phyloP scores from a whole-genome alignment of 1,140 invertebrate species.

The Drosophila mauritiana region DNA sequence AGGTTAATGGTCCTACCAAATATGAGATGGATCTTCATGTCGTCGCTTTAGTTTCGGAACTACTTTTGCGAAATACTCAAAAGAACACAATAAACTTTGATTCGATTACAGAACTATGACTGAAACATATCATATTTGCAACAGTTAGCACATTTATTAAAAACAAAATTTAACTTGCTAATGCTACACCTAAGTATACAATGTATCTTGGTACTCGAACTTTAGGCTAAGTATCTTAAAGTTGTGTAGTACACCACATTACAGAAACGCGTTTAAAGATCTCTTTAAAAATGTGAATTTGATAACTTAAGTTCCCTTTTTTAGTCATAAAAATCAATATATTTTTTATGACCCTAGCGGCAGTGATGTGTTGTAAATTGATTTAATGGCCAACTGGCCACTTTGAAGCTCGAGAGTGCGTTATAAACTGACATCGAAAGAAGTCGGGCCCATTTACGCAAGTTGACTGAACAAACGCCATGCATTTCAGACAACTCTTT shows the following conservation, averaged over 20 bases:
- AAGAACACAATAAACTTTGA: too few species aligned
- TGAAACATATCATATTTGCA: background rate
- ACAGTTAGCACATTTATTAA: background rate
- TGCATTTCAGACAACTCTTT: constrained; percentile 16
- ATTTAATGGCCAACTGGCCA: constrained; percentile 35
- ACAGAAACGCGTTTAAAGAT: background rate
- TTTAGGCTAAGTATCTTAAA: too few species aligned
- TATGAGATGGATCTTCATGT: background rate
- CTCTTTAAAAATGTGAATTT: background rate
- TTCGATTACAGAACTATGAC: background rate
- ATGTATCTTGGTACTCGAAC: too few species aligned
- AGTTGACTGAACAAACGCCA: constrained; percentile 15
- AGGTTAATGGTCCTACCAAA: background rate
- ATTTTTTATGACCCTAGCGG: constrained; percentile 21
- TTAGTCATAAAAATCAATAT: constrained; percentile 1
- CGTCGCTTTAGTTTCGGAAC: background rate
- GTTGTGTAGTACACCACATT: background rate
- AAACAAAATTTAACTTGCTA: background rate
- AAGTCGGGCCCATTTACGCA: constrained; percentile 8
- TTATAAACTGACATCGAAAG: constrained; percentile 21
- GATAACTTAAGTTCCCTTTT: background rate
- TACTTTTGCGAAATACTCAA: too few species aligned
- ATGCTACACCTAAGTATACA: too few species aligned
- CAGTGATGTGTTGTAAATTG: constrained; percentile 46
- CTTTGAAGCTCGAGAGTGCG: constrained; percentile 9